Conservation (phyloP, 2,888 invertebrate genomes). For the Drosophila basisetae region DNA sequence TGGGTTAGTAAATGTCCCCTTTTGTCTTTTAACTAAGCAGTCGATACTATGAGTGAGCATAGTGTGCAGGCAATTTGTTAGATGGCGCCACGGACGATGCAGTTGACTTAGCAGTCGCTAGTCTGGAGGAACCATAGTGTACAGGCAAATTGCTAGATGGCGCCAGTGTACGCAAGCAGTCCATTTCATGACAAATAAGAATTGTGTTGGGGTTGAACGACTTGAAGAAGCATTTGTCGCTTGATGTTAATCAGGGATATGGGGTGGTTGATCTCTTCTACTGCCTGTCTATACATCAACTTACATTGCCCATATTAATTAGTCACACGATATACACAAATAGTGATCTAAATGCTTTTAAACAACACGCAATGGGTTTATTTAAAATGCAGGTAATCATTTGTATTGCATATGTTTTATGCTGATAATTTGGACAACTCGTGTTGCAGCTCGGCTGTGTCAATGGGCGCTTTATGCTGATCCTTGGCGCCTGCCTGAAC, state of each 20-base stretch:
- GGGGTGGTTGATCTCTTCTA: background rate
- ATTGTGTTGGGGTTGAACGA: background rate
- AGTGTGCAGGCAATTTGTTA: background rate
- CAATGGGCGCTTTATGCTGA: conserved; percentile 72
- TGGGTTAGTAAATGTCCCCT: too few relatives aligned
- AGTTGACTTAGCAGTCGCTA: background rate
- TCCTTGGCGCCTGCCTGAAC: conserved; percentile 62
- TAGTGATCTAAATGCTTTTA: conserved; percentile 2
- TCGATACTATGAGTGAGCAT: background rate
- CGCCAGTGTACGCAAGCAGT: conserved; percentile 1
- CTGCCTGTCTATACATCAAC: background rate
- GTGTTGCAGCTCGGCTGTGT: conserved; percentile 72
- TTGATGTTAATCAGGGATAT: background rate
- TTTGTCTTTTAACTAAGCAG: background rate
- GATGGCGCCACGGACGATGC: background rate
- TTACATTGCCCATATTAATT: background rate
- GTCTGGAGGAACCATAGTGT: background rate
- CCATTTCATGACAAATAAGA: background rate
- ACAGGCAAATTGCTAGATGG: conserved; percentile 5
- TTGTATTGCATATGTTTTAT: conserved; percentile 33
- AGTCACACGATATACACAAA: background rate
- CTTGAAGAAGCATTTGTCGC: background rate
- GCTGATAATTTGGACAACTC: conserved; percentile 74
- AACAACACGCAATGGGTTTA: conserved; percentile 30
- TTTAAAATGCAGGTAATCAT: conserved; percentile 31